Conservation (phyloP, 2,888 invertebrate genomes). For the Stenichneumon culpator region DNA sequence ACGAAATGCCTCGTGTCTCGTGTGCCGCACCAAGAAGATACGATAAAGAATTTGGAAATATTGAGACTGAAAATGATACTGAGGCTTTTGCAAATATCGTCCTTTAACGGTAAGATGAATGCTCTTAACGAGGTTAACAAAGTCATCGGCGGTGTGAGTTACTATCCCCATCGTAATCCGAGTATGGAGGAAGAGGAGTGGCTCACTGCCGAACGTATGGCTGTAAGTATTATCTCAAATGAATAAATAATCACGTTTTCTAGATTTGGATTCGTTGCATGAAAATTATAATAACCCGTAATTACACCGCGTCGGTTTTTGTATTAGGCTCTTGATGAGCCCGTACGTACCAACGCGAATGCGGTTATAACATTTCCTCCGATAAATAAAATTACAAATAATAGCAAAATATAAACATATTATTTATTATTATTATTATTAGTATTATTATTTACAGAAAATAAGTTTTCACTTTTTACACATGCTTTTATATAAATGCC, state of each 20-base stretch:
- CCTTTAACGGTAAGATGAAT: conserved; percentile 99
- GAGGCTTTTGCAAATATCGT: conserved; percentile 96
- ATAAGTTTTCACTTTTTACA: too few relatives aligned
- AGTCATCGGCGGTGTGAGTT: conserved; percentile 95
- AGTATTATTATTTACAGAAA: too few relatives aligned
- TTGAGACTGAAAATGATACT: conserved; percentile 98
- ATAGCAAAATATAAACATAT: too few relatives aligned
- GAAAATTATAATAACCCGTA: too few relatives aligned
- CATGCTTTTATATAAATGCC: too few relatives aligned
- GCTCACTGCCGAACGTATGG: conserved; percentile 97
- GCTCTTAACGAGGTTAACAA: conserved; percentile 99
- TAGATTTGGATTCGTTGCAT: too few relatives aligned
- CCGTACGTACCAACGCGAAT: too few relatives aligned
- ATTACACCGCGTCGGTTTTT: too few relatives aligned
- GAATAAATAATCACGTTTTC: neutral
- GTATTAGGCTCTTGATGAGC: too few relatives aligned
- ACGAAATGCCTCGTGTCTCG: conserved; percentile 95
- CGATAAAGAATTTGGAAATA: conserved; percentile 93
- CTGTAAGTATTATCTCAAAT: conserved; percentile 88
- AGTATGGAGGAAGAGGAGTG: conserved; percentile 94
- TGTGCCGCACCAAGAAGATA: conserved; percentile 94
- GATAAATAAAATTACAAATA: too few relatives aligned
- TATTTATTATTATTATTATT: too few relatives aligned
- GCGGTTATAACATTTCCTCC: too few relatives aligned
- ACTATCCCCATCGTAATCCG: conserved; percentile 92